Percentiles rank a stretch among this genome's conserved stretches.
Evolutionary conservation across 2,797 vertebrate species (phyloP).

Genomic region (Sebastes baramenuke): DNA sequence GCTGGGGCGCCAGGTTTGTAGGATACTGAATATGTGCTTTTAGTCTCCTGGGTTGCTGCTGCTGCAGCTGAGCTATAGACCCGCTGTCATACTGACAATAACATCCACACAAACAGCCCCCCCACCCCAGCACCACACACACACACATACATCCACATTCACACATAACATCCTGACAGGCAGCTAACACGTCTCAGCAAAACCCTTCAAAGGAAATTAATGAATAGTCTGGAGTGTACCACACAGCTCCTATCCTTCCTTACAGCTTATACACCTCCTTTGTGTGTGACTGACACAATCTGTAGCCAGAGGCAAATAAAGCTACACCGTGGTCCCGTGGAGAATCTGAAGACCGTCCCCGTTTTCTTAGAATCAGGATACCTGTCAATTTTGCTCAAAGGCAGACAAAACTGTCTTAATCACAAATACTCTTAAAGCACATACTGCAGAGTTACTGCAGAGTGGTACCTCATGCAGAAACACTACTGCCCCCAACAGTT

Average conservation of each 20-base stretch:
- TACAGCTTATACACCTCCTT: conserved; percentile 30
- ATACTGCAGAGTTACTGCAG: not conserved
- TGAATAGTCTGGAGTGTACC: conserved; percentile 39
- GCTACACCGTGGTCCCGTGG: not conserved
- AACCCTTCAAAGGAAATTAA: conserved; percentile 58
- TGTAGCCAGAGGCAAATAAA: conserved; percentile 34
- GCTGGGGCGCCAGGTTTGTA: conserved; percentile 22
- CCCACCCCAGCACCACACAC: not conserved
- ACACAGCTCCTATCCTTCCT: conserved; percentile 29
- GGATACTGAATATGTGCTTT: conserved; percentile 8
- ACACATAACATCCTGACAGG: conserved; percentile 35
- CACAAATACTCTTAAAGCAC: conserved; percentile 8
- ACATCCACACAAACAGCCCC: conserved; percentile 3
- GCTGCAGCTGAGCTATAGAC: conserved; percentile 30
- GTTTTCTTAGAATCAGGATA: not conserved
- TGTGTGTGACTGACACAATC: conserved; percentile 52
- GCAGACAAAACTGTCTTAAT: not conserved
- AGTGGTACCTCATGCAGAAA: not conserved
- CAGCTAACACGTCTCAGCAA: conserved; percentile 52
- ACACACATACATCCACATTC: not conserved
- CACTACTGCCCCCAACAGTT: not conserved
- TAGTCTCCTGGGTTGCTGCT: conserved; percentile 16
- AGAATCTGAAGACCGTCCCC: conserved; percentile 23
- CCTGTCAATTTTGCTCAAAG: not conserved
- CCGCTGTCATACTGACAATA: conserved; percentile 40